A percentile compares a stretch with the other conserved stretches of the same genome.
Evolutionary conservation across 2,888 invertebrate genomes (phyloP).

Genomic region (Flabesymbios commensalis): DNA sequence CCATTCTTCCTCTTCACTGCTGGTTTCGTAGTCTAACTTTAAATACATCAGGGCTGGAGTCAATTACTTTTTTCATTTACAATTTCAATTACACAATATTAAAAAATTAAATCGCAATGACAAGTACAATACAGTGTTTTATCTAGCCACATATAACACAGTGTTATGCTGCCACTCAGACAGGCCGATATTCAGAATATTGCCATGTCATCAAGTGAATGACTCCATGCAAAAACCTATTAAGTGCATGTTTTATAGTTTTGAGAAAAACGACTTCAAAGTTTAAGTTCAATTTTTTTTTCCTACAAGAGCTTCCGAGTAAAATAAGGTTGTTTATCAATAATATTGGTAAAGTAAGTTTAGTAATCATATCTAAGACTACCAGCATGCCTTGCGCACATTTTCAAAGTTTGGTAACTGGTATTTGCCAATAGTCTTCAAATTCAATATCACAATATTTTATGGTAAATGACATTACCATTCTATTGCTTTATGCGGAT

Average conservation of each 20-base stretch:
- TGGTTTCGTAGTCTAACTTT: constrained; percentile 36
- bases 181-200: not conserved
- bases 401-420: too few relatives aligned
- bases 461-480: too few relatives aligned
- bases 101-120: not conserved
- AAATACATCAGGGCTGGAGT: constrained; percentile 9
- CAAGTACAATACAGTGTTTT: not conserved
- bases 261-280: not conserved
- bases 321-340: too few relatives aligned
- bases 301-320: too few relatives aligned
- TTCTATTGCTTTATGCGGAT: too few relatives aligned
- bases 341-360: too few relatives aligned
- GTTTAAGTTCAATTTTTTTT: too few relatives aligned
- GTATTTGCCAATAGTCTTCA: too few relatives aligned
- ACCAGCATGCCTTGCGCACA: too few relatives aligned
- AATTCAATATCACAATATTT: too few relatives aligned
- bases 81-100: not conserved
- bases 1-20: constrained; percentile 39
- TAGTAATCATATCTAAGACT: too few relatives aligned
- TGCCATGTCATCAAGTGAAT: too few relatives aligned
- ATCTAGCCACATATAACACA: not conserved
- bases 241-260: not conserved
- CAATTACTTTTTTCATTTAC: not conserved
- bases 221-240: not conserved
- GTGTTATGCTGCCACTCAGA: not conserved